A percentile compares a stretch with the other conserved stretches of the same genome.
Conservation (phyloP, 2,797 vertebrate species). For the Margarornis squamiger region DNA sequence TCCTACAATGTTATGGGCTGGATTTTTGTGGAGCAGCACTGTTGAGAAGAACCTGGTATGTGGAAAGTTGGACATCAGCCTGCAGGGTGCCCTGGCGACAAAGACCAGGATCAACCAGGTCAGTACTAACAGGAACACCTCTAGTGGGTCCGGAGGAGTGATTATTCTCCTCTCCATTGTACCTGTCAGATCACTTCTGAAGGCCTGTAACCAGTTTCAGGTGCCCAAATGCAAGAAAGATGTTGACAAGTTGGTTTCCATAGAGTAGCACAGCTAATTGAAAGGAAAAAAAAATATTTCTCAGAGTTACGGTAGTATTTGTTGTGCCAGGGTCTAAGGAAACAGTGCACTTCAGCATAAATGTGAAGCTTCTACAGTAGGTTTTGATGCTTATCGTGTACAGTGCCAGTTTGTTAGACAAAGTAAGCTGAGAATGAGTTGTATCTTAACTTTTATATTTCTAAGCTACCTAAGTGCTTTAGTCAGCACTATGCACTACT, state of each 20-base stretch:
- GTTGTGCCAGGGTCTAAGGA: background rate
- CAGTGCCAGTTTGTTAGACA: background rate
- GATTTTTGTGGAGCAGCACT: background rate
- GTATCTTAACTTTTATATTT: background rate
- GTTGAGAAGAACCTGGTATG: background rate
- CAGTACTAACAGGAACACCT: fast-evolving
- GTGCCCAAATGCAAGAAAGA: background rate
- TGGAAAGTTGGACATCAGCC: background rate
- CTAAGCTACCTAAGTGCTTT: background rate
- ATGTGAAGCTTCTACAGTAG: fast-evolving
- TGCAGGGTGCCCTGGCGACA: background rate
- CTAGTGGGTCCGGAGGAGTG: no score
- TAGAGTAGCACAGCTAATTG: background rate
- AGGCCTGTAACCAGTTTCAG: background rate
- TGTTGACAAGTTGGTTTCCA: background rate
- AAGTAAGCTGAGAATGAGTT: background rate
- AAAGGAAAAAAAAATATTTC: background rate
- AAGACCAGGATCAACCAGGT: background rate
- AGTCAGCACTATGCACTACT: background rate
- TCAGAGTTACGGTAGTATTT: background rate
- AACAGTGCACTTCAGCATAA: background rate
- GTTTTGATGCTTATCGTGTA: background rate
- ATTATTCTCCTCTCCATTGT: background rate
- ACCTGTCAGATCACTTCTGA: background rate
- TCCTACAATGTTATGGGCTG: background rate